These are phyloP conservation scores for Erebia epiphron DNA, from an alignment of 2,888 invertebrate genomes.

Conservation along the genomic window DNA sequence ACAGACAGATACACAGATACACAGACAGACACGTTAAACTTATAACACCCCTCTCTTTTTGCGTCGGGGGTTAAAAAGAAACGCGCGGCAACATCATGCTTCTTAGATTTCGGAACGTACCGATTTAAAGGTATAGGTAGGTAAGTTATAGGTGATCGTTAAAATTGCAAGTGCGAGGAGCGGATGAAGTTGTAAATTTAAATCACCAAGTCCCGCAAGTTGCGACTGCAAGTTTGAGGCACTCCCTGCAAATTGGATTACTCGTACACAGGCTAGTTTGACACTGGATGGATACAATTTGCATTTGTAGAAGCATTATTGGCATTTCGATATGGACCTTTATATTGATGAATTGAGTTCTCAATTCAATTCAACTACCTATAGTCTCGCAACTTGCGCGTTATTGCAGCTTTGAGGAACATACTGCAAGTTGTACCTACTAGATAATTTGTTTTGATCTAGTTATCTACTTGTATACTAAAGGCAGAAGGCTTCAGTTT, in stretches of 20 bases:
- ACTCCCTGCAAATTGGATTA: conserved; percentile 79
- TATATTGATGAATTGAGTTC: conserved; percentile 5
- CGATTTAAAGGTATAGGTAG: conserved; percentile 59
- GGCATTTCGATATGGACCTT: conserved; percentile 20
- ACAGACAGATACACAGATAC: too few species aligned
- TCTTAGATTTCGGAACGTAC: conserved; percentile 18
- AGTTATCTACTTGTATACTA: neutral
- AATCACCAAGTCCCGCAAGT: conserved; percentile 75
- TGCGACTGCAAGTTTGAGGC: conserved; percentile 44
- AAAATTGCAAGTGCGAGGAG: conserved; percentile 68
- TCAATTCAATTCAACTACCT: conserved; percentile 15
- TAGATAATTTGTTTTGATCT: neutral
- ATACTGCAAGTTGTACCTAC: neutral
- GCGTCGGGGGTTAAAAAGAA: too few species aligned
- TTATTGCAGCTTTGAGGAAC: neutral
- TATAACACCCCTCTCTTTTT: too few species aligned
- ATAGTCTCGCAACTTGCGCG: neutral
- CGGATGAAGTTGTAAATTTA: conserved; percentile 73
- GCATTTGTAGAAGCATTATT: conserved; percentile 20
- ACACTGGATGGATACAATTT: conserved; percentile 45
- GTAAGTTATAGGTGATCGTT: conserved; percentile 62
- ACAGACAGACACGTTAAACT: too few species aligned
- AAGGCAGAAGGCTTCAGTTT: too few species aligned
- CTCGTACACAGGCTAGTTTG: conserved; percentile 62
- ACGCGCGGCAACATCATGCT: too few species aligned